Base-by-base conservation (phyloP, 2,113 vertebrate genomes). In the Eurystomus gularis region DNA sequence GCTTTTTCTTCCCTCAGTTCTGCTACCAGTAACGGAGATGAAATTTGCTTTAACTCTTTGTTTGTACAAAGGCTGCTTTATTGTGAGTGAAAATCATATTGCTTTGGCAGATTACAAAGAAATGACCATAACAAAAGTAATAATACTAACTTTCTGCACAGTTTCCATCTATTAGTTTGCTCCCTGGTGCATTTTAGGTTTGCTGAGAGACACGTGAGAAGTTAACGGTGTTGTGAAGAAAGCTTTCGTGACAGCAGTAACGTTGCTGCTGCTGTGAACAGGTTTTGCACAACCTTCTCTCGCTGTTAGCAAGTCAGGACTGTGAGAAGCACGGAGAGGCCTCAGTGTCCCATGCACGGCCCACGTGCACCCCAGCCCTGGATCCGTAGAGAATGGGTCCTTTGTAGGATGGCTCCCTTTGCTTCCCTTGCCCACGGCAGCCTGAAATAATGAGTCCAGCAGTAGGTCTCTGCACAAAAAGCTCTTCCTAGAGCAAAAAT, bases 41-140 rank as follows among this genome's bases (percentile, higher is more conserved):
- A 93, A 79, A 95, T 95, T 93, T 91, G 79, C 70, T 93, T 55
- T 86, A 94, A 95, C 68, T 91, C 91, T 96, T 94, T 96, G 93
- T 92, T 95, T 95, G 66, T 95, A 75, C 26, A 65, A 85, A 69
- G 73, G 48, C 86, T 88, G 78, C 70, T 91, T 65, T 73, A 64
- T 79, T 69, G 81, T 69, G 79, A 75, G 28, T 35, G 85, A 69
- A 80, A 88, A 75, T 61, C 5, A 1, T 62, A 11, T 49, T 70
- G 76, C 90, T 91, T 86, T 80, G 73, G 26, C 26, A 54, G 78
- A 69, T 42, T 54, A 46, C 76, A 90, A 75, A 87, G 83, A 88
- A 70, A 57, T 26, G 6, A 80, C 66, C 24, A 0, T 21, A 52
- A 60, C 9, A 0, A 25, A 68, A 80, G 28, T 20, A 57, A 54